These are phyloP conservation scores for Sebastes taczanowskii DNA, from an alignment of 2,797 vertebrate genomes.

Conservation along the genomic window DNA sequence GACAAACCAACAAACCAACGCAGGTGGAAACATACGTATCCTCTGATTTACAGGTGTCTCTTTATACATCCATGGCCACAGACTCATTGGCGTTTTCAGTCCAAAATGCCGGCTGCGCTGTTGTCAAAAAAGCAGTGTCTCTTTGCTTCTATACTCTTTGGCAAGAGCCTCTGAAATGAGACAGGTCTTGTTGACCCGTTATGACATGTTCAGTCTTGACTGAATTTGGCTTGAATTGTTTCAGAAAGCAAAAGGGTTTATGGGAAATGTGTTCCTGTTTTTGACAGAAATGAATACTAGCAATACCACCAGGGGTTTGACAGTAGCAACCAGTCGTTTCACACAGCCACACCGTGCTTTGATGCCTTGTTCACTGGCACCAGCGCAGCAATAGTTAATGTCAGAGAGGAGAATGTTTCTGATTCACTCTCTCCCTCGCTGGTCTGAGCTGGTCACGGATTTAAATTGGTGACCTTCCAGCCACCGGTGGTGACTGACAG, in stretches of 20 bases:
- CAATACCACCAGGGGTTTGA: not conserved
- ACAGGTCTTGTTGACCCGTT: accelerated
- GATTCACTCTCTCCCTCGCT: not conserved
- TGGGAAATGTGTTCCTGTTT: not conserved
- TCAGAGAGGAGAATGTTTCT: not conserved
- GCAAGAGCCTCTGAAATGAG: not conserved
- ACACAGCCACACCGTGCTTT: not conserved
- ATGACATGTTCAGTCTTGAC: not conserved
- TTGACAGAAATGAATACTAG: not conserved
- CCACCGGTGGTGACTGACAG: slow-evolving; percentile 40
- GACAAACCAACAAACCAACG: no score
- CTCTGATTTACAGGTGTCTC: no score
- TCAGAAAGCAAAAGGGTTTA: not conserved
- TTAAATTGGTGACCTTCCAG: slow-evolving; percentile 35
- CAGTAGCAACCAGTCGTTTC: not conserved
- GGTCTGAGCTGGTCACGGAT: slow-evolving; percentile 20
- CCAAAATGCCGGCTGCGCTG: no score
- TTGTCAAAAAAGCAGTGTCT: no score
- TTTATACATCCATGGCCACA: no score
- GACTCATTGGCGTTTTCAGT: no score
- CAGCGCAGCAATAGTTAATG: not conserved
- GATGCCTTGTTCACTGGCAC: not conserved
- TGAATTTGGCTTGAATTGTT: not conserved
- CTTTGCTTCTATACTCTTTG: no score
- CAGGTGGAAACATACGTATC: no score